These are phyloP conservation scores for Latrodectus elegans DNA, from an alignment of 2,888 invertebrate genomes.

Conservation along the genomic window DNA sequence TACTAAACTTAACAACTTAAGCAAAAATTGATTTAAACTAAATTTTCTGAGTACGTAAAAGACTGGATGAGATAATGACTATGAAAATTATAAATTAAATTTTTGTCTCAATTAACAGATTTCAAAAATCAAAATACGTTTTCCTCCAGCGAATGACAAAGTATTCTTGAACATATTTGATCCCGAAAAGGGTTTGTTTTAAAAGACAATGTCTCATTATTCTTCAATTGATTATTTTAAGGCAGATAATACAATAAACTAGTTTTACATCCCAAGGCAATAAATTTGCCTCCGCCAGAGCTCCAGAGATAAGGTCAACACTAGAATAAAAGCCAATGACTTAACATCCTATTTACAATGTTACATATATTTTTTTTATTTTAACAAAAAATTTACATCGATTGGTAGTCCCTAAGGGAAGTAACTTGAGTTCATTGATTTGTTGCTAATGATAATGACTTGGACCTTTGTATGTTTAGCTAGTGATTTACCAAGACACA, in stretches of 20 bases:
- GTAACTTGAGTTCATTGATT: slow-evolving; percentile 47
- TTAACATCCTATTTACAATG: slow-evolving; percentile 61
- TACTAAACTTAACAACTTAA: too few species aligned
- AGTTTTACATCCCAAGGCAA: slow-evolving; percentile 27
- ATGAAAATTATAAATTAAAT: too few species aligned
- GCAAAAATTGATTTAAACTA: too few species aligned
- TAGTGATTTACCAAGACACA: slow-evolving; percentile 24
- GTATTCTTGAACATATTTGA: too few species aligned
- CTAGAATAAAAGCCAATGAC: slow-evolving; percentile 53
- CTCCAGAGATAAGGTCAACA: slow-evolving; percentile 28
- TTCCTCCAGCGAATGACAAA: too few species aligned
- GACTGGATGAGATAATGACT: too few species aligned
- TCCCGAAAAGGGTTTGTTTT: not conserved
- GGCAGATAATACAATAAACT: slow-evolving; percentile 35
- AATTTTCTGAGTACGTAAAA: too few species aligned
- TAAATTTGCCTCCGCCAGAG: slow-evolving; percentile 40
- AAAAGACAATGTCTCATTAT: slow-evolving; percentile 54
- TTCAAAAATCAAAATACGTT: too few species aligned
- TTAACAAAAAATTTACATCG: slow-evolving; percentile 26
- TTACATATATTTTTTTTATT: slow-evolving; percentile 59
- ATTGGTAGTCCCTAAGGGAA: slow-evolving; percentile 30
- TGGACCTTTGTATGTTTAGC: slow-evolving; percentile 14
- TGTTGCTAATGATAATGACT: slow-evolving; percentile 63
- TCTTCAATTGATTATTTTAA: slow-evolving; percentile 42
- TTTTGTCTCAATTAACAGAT: too few species aligned